Base-by-base conservation (phyloP, 2,113 vertebrate species). In the Oncorhynchus tshawytscha region DNA sequence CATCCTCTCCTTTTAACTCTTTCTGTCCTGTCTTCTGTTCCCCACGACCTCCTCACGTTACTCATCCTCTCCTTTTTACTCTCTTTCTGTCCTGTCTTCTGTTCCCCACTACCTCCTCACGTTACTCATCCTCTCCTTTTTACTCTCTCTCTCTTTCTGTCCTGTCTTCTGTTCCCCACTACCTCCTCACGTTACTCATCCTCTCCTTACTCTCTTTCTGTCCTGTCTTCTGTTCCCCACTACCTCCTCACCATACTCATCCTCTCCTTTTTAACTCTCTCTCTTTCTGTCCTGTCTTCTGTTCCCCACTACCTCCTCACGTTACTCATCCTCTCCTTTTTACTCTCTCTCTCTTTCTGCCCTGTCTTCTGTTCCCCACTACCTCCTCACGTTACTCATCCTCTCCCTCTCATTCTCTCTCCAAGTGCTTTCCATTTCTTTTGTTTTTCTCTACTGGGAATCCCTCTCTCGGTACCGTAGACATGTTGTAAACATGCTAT, bases 401-500 rank as follows among this genome's bases (percentile, higher is more conserved):
- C 8, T 45, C 8, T 39, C 39, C 67, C 54, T 70, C 70, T 31
- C 24, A 72, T 24, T 78, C 79, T 62, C 77, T 76, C 77, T 83
- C 79, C 1, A 66, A 72, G 84, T 81, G 69, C 78, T 87, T 88
- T 79, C 78, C 59, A 66, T 81, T 81, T 77, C 90, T 90, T 89
- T 89, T 91, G 84, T 87, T 82, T 89, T 86, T 87, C 78, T 77
- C 74, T 90, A 87, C 89, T 83, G 84, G 81, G 27, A 54, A 54
- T 8, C 72, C 71, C 51, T 16, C n/a, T 80, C 39, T 78, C 70
- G 75, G 77, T 74, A 77, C 79, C 2, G 67, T 77, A 80, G 84
- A 82, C 69, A 87, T 88, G 86, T 87, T 83, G 82, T 82, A 86
- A 86, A 79, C 81, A 79, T 7, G 77, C 74, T 81, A 25, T 27